phyloP scores from a whole-genome alignment of 2,888 invertebrate species.

The Metopia argyrocephala region DNA sequence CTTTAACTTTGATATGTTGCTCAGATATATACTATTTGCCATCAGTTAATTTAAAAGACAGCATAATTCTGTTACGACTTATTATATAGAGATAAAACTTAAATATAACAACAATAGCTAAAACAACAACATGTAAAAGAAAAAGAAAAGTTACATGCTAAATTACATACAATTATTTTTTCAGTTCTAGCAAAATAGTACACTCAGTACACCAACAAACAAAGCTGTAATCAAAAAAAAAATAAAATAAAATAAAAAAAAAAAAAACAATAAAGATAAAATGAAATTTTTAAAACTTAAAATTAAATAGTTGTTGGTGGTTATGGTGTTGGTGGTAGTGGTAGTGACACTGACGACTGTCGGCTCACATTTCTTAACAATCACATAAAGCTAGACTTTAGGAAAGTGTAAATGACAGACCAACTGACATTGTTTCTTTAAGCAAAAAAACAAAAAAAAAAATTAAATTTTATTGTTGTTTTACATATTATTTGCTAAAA shows the following conservation, averaged over 20 bases:
- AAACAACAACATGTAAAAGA: constrained; percentile 11
- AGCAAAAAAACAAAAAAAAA: neutral
- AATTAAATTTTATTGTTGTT: too few relatives aligned
- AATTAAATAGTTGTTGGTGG: constrained; percentile 29
- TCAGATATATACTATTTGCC: constrained; percentile 59
- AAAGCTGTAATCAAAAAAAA: constrained; percentile 1
- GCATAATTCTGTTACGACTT: constrained; percentile 66
- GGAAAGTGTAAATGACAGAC: neutral
- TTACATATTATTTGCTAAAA: too few relatives aligned
- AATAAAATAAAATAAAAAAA: neutral
- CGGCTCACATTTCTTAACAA: neutral
- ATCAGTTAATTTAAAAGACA: constrained; percentile 63
- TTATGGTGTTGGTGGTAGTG: constrained; percentile 2
- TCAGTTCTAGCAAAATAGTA: too few relatives aligned
- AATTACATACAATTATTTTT: constrained; percentile 73
- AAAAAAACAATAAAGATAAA: constrained; percentile 18
- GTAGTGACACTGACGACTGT: neutral
- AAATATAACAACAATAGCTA: constrained; percentile 6
- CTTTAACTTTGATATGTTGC: constrained; percentile 41
- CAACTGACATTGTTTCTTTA: neutral
- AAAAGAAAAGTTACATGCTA: constrained; percentile 52
- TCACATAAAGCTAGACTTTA: neutral
- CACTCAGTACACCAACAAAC: too few relatives aligned
- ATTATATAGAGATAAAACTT: neutral
- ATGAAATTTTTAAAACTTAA: constrained; percentile 12